Base-by-base conservation (phyloP, 2,888 invertebrate species). In the Syrphus vitripennis region DNA sequence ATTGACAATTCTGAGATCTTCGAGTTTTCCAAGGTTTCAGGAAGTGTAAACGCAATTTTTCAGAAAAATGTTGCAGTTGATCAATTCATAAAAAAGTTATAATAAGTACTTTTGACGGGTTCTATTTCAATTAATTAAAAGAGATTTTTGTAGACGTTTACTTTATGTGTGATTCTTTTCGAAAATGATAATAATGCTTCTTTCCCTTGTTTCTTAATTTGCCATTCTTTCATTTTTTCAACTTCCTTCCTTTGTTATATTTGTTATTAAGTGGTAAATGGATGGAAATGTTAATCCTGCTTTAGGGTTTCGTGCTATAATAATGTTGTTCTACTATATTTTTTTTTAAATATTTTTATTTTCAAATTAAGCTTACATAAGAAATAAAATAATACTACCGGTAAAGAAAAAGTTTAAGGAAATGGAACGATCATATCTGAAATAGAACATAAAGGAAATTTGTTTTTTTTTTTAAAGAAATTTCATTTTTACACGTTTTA, bases 391-490 rank as follows among this genome's bases (percentile, higher is more conserved):
- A 12, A 34, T 5, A 57, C 26, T 26, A 40, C 16, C 37, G 37
- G 48, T 61, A 75, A 65, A 70, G 29, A 71, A 10, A 31, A 70
- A 71, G 31, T 31, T 65, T 48, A 70, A 80, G 24, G 42, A 59
- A 81, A 67, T 65, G 57, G 70, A 81, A 76, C 81, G 76, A 84
- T 84, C 84, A 84, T 84, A 84, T 84, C 84, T 76, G 69, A 45
- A 53, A 71, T 42, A 81, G 74, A 65, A 69, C 26, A 63, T 50
- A 40, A 53, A n/a, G 21, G 42, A 63, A 55, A 67, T 55, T n/a
- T 24, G 37, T n/a, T 67, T 48, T 61, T 21, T 78, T 61, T 69
- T 26, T 82, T 67, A 31, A 50, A 37, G n/a, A 24, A 75, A 48
- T 45, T 70, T 57, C 74, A 75, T 63, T 84, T 81, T 69, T 69